Conservation (phyloP, 2,113 vertebrate genomes). For the Chascanopsetta lugubris region DNA sequence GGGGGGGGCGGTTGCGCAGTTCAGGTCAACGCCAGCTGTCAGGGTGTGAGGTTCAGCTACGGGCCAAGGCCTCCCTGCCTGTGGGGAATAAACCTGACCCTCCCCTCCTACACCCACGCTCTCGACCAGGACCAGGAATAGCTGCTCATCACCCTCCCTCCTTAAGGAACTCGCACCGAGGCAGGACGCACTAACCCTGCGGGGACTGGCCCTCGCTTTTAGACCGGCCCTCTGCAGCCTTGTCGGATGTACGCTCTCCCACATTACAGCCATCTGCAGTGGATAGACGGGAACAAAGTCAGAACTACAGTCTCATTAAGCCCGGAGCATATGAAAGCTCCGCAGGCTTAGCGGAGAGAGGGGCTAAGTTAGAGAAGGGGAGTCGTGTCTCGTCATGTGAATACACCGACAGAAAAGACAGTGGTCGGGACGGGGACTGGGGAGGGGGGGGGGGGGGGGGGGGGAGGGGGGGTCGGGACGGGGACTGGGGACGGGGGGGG, state of each 20-base stretch:
- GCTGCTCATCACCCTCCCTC: constrained; percentile 41
- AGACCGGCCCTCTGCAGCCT: too few relatives aligned
- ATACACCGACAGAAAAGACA: constrained; percentile 48
- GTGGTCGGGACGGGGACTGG: constrained; percentile 49
- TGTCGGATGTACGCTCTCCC: too few relatives aligned
- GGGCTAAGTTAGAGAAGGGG: constrained; percentile 6
- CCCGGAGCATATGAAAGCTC: too few relatives aligned
- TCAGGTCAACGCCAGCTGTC: constrained; percentile 80
- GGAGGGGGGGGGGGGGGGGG: too few relatives aligned
- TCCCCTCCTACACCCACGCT: constrained; percentile 28
- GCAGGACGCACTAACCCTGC: constrained; percentile 42
- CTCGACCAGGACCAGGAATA: constrained; percentile 28
- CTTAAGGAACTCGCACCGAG: constrained; percentile 55
- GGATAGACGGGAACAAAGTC: too few relatives aligned
- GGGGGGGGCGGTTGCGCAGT: constrained; percentile 21
- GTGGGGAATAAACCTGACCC: constrained; percentile 71
- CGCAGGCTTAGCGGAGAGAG: constrained; percentile 2
- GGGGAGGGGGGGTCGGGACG: too few relatives aligned
- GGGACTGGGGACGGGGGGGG: too few relatives aligned
- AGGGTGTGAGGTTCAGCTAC: constrained; percentile 77
- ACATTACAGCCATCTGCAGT: too few relatives aligned
- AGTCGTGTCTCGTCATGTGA: constrained; percentile 43
- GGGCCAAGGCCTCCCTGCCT: constrained; percentile 74
- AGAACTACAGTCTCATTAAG: too few relatives aligned
- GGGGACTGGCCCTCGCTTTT: constrained; percentile 61